Percentiles rank a stretch among this genome's conserved stretches.
These are phyloP conservation scores for Drosophila nebulosa DNA, from an alignment of 1,140 invertebrate genomes.

Conservation along the genomic window DNA sequence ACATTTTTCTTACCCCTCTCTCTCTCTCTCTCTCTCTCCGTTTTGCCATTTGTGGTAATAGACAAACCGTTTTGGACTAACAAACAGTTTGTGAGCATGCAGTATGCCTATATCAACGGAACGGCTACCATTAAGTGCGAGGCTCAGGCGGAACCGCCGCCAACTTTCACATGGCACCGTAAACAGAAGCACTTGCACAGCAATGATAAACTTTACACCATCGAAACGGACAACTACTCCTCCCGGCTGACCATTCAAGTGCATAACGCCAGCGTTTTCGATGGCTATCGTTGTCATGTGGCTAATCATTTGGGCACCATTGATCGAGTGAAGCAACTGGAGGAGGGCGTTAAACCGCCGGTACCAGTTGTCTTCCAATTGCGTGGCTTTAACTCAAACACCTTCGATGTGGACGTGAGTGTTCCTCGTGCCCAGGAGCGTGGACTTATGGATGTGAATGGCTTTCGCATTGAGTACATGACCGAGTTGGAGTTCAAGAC, in stretches of 20 bases:
- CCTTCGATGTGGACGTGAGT: conserved; percentile 80
- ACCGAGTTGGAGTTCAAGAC: conserved; percentile 69
- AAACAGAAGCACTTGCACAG: conserved; percentile 72
- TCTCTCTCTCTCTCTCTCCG: neutral
- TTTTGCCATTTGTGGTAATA: conserved; percentile 33
- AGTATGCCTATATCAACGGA: conserved; percentile 82
- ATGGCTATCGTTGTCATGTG: conserved; percentile 83
- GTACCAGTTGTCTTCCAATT: conserved; percentile 77
- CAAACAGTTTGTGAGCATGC: conserved; percentile 58
- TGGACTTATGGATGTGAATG: conserved; percentile 72
- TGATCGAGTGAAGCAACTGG: conserved; percentile 81
- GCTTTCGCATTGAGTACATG: conserved; percentile 77
- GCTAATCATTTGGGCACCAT: conserved; percentile 82
- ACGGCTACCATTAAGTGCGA: conserved; percentile 83
- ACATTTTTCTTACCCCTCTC: conserved; percentile 6
- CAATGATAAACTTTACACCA: conserved; percentile 62
- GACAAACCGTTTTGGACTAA: conserved; percentile 81
- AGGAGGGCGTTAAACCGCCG: conserved; percentile 82
- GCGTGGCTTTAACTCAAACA: conserved; percentile 78
- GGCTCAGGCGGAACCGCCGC: conserved; percentile 83
- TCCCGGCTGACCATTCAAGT: conserved; percentile 81
- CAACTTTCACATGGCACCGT: conserved; percentile 83
- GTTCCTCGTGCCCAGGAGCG: conserved; percentile 41
- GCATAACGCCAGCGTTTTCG: conserved; percentile 81
- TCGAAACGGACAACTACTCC: conserved; percentile 73